phyloP scores from a whole-genome alignment of 1,140 invertebrate species.

The Pachypsylla venusta region DNA sequence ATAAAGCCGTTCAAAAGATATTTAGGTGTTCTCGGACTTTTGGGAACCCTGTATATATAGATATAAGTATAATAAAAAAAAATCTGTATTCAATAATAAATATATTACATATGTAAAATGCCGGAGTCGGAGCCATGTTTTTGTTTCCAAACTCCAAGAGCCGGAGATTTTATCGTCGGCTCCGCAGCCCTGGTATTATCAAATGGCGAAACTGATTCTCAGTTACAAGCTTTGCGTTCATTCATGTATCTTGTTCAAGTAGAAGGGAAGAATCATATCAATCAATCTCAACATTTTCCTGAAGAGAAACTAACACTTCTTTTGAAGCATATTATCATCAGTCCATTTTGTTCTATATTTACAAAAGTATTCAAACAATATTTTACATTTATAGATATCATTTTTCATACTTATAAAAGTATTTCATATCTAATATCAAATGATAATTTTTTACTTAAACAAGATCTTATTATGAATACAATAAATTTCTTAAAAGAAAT shows the following conservation, averaged over 20 bases:
- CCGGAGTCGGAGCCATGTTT: too few relatives aligned
- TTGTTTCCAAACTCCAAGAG: too few relatives aligned
- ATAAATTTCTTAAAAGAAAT: constrained; percentile 3
- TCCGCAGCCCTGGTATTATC: too few relatives aligned
- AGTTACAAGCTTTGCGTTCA: not conserved
- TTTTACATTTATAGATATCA: not conserved
- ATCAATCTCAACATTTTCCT: not conserved
- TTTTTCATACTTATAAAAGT: not conserved
- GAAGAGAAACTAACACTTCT: not conserved
- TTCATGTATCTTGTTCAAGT: not conserved
- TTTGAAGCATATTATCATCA: not conserved
- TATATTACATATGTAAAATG: too few relatives aligned
- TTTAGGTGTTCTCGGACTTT: too few relatives aligned
- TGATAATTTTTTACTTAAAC: not conserved
- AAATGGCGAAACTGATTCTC: not conserved
- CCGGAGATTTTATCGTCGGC: too few relatives aligned
- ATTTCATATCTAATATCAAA: not conserved
- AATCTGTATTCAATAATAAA: too few relatives aligned
- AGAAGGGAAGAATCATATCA: not conserved
- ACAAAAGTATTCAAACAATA: not conserved
- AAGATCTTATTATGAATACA: not conserved
- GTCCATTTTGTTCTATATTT: not conserved
- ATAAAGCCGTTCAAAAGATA: too few relatives aligned
- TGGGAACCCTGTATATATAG: too few relatives aligned
- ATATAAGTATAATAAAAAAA: too few relatives aligned